Evolutionary conservation across 2,797 vertebrate genomes (phyloP).

Genomic region (Hephaestus fuliginosus): DNA sequence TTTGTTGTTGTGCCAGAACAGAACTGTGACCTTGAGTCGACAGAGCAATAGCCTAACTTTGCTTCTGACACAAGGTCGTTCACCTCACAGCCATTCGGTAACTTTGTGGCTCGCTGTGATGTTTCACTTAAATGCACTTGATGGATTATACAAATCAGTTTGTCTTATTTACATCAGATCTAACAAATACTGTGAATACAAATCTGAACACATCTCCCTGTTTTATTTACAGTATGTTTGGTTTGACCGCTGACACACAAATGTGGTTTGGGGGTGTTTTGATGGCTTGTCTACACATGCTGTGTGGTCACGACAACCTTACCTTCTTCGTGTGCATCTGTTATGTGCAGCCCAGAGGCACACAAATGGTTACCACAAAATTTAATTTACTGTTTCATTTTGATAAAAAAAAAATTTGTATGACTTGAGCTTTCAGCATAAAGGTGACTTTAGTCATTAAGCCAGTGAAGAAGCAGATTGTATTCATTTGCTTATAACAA

Average conservation of each 20-base stretch:
- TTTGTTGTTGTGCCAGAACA: not conserved
- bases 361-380: not conserved
- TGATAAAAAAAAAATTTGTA: slow-evolving; percentile 1
- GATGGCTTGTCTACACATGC: slow-evolving; percentile 1
- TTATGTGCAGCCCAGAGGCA: not conserved
- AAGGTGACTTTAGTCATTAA: not conserved
- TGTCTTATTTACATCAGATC: not conserved
- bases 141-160: not conserved
- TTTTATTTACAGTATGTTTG: not conserved
- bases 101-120: not conserved
- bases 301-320: not conserved
- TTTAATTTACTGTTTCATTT: slow-evolving; percentile 1
- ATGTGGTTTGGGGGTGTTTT: slow-evolving; percentile 9
- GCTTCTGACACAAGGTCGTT: slow-evolving; percentile 5
- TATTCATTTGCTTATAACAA: not conserved
- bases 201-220: not conserved
- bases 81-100: not conserved
- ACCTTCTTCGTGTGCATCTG: not conserved
- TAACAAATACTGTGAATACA: not conserved
- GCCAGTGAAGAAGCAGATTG: not conserved
- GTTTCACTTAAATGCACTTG: not conserved
- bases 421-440: not conserved
- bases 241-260: too few species aligned
- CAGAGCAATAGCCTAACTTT: not conserved
- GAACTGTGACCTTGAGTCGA: slow-evolving; percentile 2